phyloP scores from a whole-genome alignment of 2,888 invertebrate species.

The Selenia dentaria region DNA sequence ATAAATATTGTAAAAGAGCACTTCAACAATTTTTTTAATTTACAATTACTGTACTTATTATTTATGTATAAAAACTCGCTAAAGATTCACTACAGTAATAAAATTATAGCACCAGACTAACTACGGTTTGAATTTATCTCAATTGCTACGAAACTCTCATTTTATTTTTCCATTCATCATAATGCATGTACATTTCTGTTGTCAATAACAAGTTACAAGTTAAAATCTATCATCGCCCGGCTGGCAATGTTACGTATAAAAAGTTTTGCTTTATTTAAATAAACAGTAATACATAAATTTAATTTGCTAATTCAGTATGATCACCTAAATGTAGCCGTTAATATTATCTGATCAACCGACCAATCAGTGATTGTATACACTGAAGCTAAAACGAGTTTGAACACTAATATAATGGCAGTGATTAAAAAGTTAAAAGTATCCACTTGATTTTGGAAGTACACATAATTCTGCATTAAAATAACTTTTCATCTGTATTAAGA shows the following conservation, averaged over 20 bases:
- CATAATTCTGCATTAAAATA: no score
- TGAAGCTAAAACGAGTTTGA: conserved; percentile 12
- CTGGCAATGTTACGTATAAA: no score
- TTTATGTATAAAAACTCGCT: conserved; percentile 25
- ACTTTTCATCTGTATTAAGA: no score
- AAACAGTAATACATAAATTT: neutral
- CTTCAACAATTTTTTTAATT: conserved; percentile 2
- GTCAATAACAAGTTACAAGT: no score
- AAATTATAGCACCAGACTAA: conserved; percentile 32
- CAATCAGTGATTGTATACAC: conserved; percentile 12
- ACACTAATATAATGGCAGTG: conserved; percentile 17
- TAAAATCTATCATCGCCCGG: no score
- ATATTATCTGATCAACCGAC: conserved; percentile 8
- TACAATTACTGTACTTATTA: conserved; percentile 13
- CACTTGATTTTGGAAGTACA: neutral
- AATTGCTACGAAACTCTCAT: conserved; percentile 4
- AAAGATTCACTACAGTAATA: conserved; percentile 17
- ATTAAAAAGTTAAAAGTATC: conserved; percentile 7
- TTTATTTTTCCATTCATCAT: neutral
- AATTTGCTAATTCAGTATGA: conserved; percentile 8
- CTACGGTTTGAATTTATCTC: conserved; percentile 12
- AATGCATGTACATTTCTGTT: neutral
- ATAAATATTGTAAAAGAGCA: conserved; percentile 6
- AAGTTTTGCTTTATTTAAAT: no score
- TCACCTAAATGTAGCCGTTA: neutral